Evolutionary conservation across 1,140 invertebrate genomes (phyloP).

Genomic region (Ips nitidus): DNA sequence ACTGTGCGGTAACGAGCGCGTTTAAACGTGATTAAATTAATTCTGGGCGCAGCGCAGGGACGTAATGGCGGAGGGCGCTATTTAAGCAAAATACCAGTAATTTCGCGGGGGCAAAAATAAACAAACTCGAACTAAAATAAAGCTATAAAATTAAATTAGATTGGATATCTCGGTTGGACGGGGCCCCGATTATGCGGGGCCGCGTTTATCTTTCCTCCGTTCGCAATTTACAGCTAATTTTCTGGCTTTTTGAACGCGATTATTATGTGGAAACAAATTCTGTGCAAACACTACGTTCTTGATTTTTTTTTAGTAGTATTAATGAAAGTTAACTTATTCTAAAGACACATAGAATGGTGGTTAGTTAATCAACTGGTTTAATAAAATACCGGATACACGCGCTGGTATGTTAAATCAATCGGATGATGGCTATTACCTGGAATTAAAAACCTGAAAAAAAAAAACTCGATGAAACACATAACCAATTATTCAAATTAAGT

Average conservation of each 20-base stretch:
- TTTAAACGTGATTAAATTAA: constrained; percentile 8
- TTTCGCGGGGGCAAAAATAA: constrained; percentile 30
- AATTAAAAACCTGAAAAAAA: no score
- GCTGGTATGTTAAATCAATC: no score
- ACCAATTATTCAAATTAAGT: no score
- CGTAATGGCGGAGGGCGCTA: constrained; percentile 12
- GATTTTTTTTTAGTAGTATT: background rate
- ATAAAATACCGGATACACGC: no score
- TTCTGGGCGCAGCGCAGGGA: constrained; percentile 1
- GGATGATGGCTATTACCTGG: no score
- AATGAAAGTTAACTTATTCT: no score
- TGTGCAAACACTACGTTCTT: constrained; percentile 13
- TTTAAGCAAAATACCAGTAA: constrained; percentile 34
- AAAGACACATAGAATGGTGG: no score
- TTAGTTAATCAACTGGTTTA: no score
- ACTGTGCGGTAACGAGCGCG: constrained; percentile 8
- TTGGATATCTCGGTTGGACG: constrained; percentile 25
- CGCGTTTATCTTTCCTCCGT: constrained; percentile 25
- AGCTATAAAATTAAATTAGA: constrained; percentile 37
- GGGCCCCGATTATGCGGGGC: constrained; percentile 18
- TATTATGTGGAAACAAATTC: constrained; percentile 27
- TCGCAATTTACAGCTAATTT: constrained; percentile 34
- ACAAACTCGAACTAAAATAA: constrained; percentile 32
- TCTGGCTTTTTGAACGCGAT: constrained; percentile 23
- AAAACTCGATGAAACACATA: no score